These are phyloP conservation scores for Metellina segmentata DNA, from an alignment of 2,888 invertebrate genomes.

Conservation along the genomic window DNA sequence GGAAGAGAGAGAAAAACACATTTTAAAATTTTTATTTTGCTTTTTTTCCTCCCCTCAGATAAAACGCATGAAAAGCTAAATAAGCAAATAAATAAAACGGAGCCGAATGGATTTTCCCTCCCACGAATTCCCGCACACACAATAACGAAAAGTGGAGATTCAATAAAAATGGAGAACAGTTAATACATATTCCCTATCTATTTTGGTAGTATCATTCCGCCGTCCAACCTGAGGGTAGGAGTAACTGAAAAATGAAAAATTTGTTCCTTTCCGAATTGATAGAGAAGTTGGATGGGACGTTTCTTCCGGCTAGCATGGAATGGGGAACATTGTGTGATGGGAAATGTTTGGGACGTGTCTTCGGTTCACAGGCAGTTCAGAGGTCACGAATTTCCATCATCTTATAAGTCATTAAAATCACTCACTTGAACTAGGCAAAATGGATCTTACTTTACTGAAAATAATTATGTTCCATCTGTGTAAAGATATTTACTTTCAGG, in stretches of 20 bases:
- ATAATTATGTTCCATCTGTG: too few species aligned
- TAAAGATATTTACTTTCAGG: too few species aligned
- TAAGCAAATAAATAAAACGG: constrained; percentile 67
- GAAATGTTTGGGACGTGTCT: too few species aligned
- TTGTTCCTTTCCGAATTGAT: constrained; percentile 39
- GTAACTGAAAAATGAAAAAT: constrained; percentile 44
- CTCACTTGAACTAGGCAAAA: too few species aligned
- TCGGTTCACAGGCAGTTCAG: too few species aligned
- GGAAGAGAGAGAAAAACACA: constrained; percentile 15
- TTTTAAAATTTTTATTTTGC: constrained; percentile 60
- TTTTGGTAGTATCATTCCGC: constrained; percentile 46
- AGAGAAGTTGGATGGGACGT: constrained; percentile 22
- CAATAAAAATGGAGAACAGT: constrained; percentile 72
- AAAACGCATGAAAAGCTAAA: constrained; percentile 57
- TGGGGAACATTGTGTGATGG: not conserved
- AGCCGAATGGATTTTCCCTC: constrained; percentile 37
- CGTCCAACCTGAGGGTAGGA: constrained; percentile 5
- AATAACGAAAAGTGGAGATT: constrained; percentile 68
- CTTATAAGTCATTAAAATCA: too few species aligned
- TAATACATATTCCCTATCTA: constrained; percentile 70
- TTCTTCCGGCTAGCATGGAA: not conserved
- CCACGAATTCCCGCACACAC: constrained; percentile 30
- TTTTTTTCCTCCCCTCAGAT: constrained; percentile 28
- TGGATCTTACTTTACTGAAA: too few species aligned
- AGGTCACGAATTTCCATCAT: too few species aligned